Conservation (phyloP, 2,888 invertebrate genomes). For the Aphodius granarius region DNA sequence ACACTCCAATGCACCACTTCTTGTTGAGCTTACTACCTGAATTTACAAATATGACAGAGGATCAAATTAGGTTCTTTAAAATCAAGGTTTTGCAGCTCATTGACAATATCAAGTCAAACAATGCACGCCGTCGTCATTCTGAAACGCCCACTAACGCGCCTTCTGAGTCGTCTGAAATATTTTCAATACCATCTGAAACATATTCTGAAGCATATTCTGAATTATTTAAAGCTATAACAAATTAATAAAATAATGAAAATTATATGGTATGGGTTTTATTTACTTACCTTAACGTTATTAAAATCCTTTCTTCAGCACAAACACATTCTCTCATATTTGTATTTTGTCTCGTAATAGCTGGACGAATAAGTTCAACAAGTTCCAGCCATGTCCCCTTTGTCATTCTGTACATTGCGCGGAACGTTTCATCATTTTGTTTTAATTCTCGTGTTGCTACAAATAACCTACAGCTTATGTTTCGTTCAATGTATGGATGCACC, state of each 20-base stretch:
- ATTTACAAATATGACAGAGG: not conserved
- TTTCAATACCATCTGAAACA: too few species aligned
- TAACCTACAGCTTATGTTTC: not conserved
- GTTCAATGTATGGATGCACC: not conserved
- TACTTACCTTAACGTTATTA: conserved; percentile 11
- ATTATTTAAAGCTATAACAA: too few species aligned
- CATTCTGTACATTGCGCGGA: conserved; percentile 7
- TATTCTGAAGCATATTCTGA: too few species aligned
- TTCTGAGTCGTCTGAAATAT: too few species aligned
- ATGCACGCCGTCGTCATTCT: too few species aligned
- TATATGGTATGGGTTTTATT: too few species aligned
- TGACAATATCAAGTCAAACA: not conserved
- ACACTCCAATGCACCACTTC: not conserved
- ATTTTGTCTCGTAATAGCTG: not conserved
- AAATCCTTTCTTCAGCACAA: conserved; percentile 6
- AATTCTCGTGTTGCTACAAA: conserved; percentile 4
- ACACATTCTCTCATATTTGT: not conserved
- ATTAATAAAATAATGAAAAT: too few species aligned
- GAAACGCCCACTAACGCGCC: too few species aligned
- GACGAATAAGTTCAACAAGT: not conserved
- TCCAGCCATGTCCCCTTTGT: not conserved
- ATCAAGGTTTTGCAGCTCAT: not conserved
- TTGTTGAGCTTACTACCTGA: not conserved
- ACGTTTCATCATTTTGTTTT: not conserved
- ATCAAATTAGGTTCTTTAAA: not conserved